Base-by-base conservation (phyloP, 2,888 invertebrate genomes). In the Trichogramma evanescens region DNA sequence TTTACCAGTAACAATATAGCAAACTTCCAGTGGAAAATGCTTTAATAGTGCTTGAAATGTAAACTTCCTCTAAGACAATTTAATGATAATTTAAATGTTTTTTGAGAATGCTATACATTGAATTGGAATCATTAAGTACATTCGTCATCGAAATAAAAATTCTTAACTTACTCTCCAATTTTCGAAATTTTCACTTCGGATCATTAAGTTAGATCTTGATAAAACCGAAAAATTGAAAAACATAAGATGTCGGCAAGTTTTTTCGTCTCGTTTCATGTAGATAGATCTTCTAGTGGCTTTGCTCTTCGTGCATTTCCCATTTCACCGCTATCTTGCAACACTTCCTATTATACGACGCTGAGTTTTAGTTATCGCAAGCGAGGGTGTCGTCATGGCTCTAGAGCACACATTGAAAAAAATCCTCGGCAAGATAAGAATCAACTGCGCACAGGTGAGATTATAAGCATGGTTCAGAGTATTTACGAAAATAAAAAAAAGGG, bases 331-430 rank as follows among this genome's bases (percentile, higher is more conserved):
- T n/a, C 8, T 43, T 39, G 10, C 9, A 26, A 42, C 13, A 5
- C 39, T 26, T 45, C n/a, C 44, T 51, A 56, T 54, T 26, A 26
- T 26, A 26, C 26, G 26, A 26, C 26, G 26, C 26, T 26, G 26
- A 26, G 26, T 26, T 26, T 26, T 26, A 26, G 26, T 26, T 26
- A 26, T 26, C 26, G 26, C 26, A 26, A 26, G 26, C 26, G n/a
- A 45, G 51, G 70, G 68, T 70, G 72, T 74, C 66, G 72, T 69
- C 74, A 72, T 72, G 69, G 72, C 72, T 69, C 71, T 74, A 69
- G 54, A 70, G 70, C 69, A 74, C 66, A 72, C 69, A 71, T 63
- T 66, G 67, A 6, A 51, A 51, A 56, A 43, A 56, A 56, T 56
- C 50, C 44, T 43, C 38, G 4, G 48, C 40, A 26, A 26, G 68